Evolutionary conservation across 2,113 vertebrate genomes (phyloP), one percentile per base, ranked within the genome.

Genomic region (Neodontobutis hainanensis): DNA sequence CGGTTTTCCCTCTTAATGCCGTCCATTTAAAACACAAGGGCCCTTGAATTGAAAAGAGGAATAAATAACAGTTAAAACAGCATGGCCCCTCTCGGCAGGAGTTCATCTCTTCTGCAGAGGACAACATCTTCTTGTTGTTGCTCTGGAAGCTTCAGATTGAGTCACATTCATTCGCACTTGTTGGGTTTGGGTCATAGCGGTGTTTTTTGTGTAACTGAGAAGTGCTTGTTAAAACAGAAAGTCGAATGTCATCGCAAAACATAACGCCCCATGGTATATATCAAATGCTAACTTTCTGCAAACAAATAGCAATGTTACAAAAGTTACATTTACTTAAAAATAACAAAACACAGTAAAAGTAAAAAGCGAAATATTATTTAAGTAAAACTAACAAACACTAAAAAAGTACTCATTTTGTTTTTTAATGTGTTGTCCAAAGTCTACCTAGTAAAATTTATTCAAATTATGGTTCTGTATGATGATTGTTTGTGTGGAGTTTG

Each of bases 1-100:
- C 78, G 71, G 71, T 80, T 81, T 62, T 68, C 73, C 49, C 34
- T 55, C 81, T 86, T 83, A 83, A 89, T 78, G 80, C 77, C 15
- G 82, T 70, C 83, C 85, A 61, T 65, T 80, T 73, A 77, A 82
- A 79, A 91, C 75, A 88, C 77, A 70, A 81, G 76, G 60, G 75
- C 63, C 87, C 83, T 88, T 78, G 74, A 86, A 79, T 82, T 65
- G 72, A 82, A 80, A 88, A 80, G 86, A 84, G 82, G 88, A 77
- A 89, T 90, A 84, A 89, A 88, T 79, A 85, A 89, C 73, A 65
- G 82, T 82, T 83, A 70, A 68, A 83, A 77, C 78, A 68, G 69
- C 73, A 35, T n/a, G 69, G 71, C 78, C 68, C 11, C 68, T 16
- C 84, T 86, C 73, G 52, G 82, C 68, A 11, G 80, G 85, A 84